Conservation (phyloP, 2,797 vertebrate genomes). For the Muscicapa comitata region DNA sequence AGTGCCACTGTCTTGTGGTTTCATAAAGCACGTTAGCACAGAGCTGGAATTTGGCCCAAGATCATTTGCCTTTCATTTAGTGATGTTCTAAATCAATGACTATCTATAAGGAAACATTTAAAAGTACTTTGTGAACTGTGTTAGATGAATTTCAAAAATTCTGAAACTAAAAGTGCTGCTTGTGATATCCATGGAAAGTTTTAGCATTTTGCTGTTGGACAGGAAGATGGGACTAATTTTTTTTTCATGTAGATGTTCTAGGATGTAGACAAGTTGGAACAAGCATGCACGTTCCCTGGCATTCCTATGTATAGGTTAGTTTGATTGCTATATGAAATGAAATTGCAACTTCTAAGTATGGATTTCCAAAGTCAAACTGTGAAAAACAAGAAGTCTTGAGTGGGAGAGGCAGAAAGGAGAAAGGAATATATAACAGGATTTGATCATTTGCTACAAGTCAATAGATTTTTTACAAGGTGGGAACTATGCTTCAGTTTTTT, state of each 20-base stretch:
- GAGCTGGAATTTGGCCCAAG: neutral
- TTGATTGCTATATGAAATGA: neutral
- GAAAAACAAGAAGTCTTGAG: neutral
- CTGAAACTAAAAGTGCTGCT: neutral
- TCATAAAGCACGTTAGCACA: constrained; percentile 15
- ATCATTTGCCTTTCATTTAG: neutral
- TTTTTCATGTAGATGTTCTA: neutral
- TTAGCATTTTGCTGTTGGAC: neutral
- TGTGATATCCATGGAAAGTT: neutral
- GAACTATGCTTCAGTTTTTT: neutral
- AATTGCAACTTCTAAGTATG: neutral
- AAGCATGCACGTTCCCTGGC: neutral
- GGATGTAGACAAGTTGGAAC: neutral
- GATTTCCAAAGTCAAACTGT: neutral
- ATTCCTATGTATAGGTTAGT: neutral
- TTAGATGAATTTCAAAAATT: neutral
- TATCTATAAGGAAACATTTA: neutral
- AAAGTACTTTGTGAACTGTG: neutral
- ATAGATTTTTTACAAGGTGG: neutral
- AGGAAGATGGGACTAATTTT: neutral
- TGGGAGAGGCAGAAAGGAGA: neutral
- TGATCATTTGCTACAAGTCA: neutral
- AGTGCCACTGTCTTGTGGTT: neutral
- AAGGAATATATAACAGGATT: neutral
- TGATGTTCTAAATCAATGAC: neutral